Evolutionary conservation across 2,888 invertebrate species (phyloP).

Genomic region (Odontocolon sp.): DNA sequence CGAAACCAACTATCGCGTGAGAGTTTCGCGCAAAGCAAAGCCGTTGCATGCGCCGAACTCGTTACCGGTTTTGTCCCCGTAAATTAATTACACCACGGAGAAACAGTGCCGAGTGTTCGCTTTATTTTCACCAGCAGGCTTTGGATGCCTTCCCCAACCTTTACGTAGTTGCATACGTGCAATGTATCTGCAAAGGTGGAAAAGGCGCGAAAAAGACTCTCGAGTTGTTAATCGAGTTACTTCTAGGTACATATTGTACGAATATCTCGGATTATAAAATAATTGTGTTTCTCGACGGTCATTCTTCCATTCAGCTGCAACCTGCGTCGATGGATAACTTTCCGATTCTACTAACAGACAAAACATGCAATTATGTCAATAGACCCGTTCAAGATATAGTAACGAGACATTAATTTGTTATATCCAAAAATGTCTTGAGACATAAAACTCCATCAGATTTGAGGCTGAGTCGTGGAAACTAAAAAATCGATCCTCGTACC

Average conservation of each 20-base stretch:
- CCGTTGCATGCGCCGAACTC: constrained; percentile 73
- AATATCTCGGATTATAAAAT: constrained; percentile 26
- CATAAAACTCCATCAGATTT: not conserved
- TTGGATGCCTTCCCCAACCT: constrained; percentile 36
- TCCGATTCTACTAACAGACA: no score
- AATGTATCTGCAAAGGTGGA: constrained; percentile 17
- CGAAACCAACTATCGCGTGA: constrained; percentile 71
- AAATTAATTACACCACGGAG: constrained; percentile 72
- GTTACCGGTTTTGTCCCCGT: constrained; percentile 75
- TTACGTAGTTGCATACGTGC: constrained; percentile 30
- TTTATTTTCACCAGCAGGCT: constrained; percentile 62
- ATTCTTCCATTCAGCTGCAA: constrained; percentile 2
- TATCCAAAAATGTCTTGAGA: not conserved
- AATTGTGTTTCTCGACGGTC: not conserved
- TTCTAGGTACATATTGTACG: no score
- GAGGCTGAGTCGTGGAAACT: no score
- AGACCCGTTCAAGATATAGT: no score
- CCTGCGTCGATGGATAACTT: no score
- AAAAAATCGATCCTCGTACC: constrained; percentile 71
- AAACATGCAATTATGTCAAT: no score
- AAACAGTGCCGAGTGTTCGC: constrained; percentile 52
- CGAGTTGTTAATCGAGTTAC: constrained; percentile 61
- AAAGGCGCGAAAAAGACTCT: constrained; percentile 51
- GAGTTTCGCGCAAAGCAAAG: constrained; percentile 59
- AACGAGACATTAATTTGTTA: no score